Evolutionary conservation across 2,113 vertebrate species (phyloP), one percentile per base, ranked within the genome.

Genomic region (Dissostichus mawsoni): DNA sequence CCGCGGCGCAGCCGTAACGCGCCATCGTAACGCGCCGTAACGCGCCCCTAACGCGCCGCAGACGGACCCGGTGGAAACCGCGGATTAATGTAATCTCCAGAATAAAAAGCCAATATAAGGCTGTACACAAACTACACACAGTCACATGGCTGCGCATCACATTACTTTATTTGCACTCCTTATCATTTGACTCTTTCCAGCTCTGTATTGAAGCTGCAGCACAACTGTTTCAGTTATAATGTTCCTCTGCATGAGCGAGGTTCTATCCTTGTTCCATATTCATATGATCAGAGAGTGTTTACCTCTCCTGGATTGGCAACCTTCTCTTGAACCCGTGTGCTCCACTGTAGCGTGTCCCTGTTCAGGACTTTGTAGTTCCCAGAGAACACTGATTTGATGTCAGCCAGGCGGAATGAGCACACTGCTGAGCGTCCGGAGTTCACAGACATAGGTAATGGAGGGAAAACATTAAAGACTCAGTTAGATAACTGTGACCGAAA

Each of bases 301-400:
- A 92, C 95, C 93, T 95, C 90, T 89, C 95, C 95, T 48, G 95
- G 95, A 23, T 92, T 95, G 17, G 93, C 90, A 0, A 93, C 62
- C 85, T 94, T 94, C 74, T 95, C 95, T 56, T 94, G 94, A 55
- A 93, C 84, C 50, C 91, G 70, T 2, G 87, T 85, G 76, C 91
- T 94, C 95, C 95, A 96, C 50, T 93, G 91, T 58, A 94, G 70
- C 0, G 94, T 95, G 87, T 95, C 94, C 20, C 94, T 84, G 84
- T 95, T 94, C 78, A 95, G 82, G 47, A 90, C 86, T 80, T 95
- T 95, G 91, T 95, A 96, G 87, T 90, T 94, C 1, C 95, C 94
- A 0, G 91, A 77, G 76, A 96, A 95, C 14, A 92, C 93, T 0
- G 83, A 80, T 70, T 92, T 95, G 76, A 96, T 79, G 77, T 92